Conservation (phyloP, 2,797 vertebrate species). For the Acomys russatus region DNA sequence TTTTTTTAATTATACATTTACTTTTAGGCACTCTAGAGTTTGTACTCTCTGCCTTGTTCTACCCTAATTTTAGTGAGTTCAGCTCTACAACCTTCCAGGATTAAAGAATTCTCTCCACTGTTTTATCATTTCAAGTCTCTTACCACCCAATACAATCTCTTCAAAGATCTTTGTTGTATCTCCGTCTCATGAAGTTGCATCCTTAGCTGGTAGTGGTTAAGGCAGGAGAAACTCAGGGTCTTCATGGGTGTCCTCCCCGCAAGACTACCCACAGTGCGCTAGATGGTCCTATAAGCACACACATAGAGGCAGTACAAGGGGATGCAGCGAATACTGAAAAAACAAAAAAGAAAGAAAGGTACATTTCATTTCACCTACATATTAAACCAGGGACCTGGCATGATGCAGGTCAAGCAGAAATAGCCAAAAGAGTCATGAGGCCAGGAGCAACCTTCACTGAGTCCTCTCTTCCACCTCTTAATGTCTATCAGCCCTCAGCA, state of each 20-base stretch:
- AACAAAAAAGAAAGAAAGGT: background rate
- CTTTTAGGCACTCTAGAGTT: background rate
- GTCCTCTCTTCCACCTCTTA: slow-evolving; percentile 78
- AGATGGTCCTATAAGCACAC: background rate
- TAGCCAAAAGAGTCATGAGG: slow-evolving; percentile 57
- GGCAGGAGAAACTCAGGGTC: background rate
- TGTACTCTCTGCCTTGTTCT: background rate
- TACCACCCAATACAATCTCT: background rate
- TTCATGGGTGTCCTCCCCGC: background rate
- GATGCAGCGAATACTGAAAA: background rate
- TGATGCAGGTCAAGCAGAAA: slow-evolving; percentile 46
- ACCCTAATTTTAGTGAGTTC: background rate
- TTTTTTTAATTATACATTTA: background rate
- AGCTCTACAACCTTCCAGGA: background rate
- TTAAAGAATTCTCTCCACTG: background rate
- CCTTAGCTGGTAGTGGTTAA: background rate
- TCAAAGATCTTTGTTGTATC: background rate
- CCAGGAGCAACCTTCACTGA: slow-evolving; percentile 81
- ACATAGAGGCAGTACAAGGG: background rate
- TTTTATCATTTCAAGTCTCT: background rate
- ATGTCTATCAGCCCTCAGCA: slow-evolving; percentile 84
- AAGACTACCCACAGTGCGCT: too few relatives aligned
- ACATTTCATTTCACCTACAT: background rate
- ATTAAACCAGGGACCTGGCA: background rate
- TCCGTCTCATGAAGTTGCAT: too few relatives aligned